Evolutionary conservation across 2,113 vertebrate genomes (phyloP), one percentile per base, ranked within the genome.

Genomic region (Cichladusa arquata): DNA sequence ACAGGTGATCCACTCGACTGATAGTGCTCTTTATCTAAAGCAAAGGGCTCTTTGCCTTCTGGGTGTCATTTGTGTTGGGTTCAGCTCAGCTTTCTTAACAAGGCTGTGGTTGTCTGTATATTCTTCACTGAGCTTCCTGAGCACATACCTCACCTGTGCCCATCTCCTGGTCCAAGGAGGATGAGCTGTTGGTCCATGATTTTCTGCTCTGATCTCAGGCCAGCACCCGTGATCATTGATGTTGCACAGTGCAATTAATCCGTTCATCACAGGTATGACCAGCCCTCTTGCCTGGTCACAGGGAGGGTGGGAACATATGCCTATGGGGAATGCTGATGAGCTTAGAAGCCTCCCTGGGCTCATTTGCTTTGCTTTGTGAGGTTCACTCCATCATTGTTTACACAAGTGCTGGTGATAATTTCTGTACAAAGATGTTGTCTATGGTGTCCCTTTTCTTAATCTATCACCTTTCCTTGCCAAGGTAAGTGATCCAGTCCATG

Each of bases 291-390:
- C 51, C 61, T 53, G 20, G 19, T 36, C 53, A 60, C 18, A 51
- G 19, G 34, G 23, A 76, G 54, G 5, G 3, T 85, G 47, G 66
- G 28, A 89, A n/a, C 14, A 58, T 40, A 50, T 5, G 5, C 19
- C 44, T 53, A 2, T 44, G 50, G n/a, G 56, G 25, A 51, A 34
- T 65, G 25, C 12, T 9, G 3, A 17, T 57, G 29, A 17, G 15
- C 23, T 12, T 38, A 70, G 56, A 60, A 61, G 11, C 28, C 15
- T 74, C 42, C 24, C 26, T 50, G 22, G n/a, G 12, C 67, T 61
- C 19, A 36, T 5, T 34, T 1, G 0, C 25, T 81, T 62, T 66
- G 24, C 45, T 78, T 11, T 50, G 19, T 25, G n/a, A 24, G 1
- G 6, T 48, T 28, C 16, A 48, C 5, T 5, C 13, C 8, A 2